Evolutionary conservation across 2,113 vertebrate genomes (phyloP).

Genomic region (Aspidoscelis tigris): DNA sequence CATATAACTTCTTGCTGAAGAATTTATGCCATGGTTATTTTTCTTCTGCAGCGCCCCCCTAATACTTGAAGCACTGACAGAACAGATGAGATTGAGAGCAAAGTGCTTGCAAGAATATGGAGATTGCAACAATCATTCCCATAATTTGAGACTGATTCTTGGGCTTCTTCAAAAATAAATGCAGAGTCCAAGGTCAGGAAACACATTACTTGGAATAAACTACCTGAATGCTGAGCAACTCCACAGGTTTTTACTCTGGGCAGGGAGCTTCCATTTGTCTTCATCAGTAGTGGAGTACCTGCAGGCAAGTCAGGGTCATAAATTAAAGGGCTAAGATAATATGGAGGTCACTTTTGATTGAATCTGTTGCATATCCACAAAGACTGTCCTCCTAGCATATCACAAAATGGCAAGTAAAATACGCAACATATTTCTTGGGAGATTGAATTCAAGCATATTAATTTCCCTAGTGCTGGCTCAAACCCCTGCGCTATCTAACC

Average conservation of each 20-base stretch:
- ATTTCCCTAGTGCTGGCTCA: not conserved
- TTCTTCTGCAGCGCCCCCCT: conserved; percentile 68
- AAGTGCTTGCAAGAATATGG: conserved; percentile 67
- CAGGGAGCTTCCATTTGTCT: conserved; percentile 61
- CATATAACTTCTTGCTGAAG: conserved; percentile 53
- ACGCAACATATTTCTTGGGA: conserved; percentile 16
- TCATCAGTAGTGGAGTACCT: conserved; percentile 45
- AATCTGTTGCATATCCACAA: not conserved
- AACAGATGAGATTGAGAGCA: conserved; percentile 70
- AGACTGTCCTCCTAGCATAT: not conserved
- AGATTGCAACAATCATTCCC: conserved; percentile 68
- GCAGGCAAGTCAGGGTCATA: conserved; percentile 51
- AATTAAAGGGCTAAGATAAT: conserved; percentile 35
- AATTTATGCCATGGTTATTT: conserved; percentile 61
- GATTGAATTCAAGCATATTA: conserved; percentile 4
- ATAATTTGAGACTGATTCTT: conserved; percentile 74
- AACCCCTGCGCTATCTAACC: not conserved
- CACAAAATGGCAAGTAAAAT: not conserved
- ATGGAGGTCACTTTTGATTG: conserved; percentile 60
- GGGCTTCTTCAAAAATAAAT: conserved; percentile 72
- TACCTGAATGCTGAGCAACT: conserved; percentile 65
- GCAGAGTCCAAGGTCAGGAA: conserved; percentile 73
- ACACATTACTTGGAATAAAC: conserved; percentile 62
- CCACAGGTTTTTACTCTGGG: conserved; percentile 55
- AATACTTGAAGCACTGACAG: conserved; percentile 61